Percentiles rank a stretch among this genome's conserved stretches.
Conservation (phyloP, 2,888 invertebrate genomes). For the Tipula unca region DNA sequence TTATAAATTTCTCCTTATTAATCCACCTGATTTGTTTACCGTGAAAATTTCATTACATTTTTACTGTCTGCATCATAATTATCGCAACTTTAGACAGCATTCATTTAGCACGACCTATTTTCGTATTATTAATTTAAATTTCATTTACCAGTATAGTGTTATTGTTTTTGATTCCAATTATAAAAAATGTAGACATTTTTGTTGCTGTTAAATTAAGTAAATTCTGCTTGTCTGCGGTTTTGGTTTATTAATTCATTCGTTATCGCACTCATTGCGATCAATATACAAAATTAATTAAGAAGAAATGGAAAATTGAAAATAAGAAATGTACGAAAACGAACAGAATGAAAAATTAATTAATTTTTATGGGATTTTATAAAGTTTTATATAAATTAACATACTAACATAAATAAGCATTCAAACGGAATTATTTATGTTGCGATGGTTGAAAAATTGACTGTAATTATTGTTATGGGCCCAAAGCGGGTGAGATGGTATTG, state of each 20-base stretch:
- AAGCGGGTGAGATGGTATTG: too few species aligned
- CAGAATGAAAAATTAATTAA: too few species aligned
- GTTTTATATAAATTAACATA: neutral
- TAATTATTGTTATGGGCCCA: too few species aligned
- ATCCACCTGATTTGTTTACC: neutral
- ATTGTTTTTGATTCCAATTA: neutral
- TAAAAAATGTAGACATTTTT: neutral
- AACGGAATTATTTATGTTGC: neutral
- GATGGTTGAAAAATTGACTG: too few species aligned
- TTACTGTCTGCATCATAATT: neutral
- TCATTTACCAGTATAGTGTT: neutral
- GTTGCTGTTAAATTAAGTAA: neutral
- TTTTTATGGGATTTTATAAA: too few species aligned
- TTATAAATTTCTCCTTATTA: neutral
- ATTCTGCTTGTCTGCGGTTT: too few species aligned
- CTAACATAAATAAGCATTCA: neutral
- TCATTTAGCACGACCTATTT: neutral
- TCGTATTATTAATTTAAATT: neutral
- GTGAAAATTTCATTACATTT: too few species aligned
- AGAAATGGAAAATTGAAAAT: too few species aligned
- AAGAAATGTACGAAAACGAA: too few species aligned
- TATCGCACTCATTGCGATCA: neutral
- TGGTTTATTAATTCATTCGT: neutral
- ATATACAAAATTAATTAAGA: too few species aligned
- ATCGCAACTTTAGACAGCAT: neutral